These are phyloP conservation scores for Ornithoptera alexandrae DNA, from an alignment of 2,888 invertebrate genomes.

Conservation along the genomic window DNA sequence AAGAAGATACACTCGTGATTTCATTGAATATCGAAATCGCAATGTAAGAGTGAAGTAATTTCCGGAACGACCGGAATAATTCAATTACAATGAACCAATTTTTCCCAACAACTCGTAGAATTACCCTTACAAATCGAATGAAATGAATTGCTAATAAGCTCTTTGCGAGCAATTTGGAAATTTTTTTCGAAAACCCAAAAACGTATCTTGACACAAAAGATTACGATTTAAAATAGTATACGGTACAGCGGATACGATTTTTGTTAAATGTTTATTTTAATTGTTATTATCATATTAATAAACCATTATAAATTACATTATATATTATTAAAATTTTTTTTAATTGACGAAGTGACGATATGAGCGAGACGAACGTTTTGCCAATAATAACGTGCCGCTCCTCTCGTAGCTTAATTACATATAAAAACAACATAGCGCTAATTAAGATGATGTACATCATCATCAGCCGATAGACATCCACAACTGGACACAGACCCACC, in stretches of 20 bases:
- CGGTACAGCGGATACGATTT: neutral
- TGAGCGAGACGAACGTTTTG: no score
- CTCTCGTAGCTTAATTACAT: no score
- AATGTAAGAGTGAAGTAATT: constrained; percentile 5
- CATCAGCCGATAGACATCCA: no score
- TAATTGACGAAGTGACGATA: no score
- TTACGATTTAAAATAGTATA: neutral
- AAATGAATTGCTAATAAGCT: constrained; percentile 10
- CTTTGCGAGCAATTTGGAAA: constrained; percentile 5
- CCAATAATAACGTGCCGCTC: no score
- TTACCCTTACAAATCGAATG: constrained; percentile 15
- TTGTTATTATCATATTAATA: no score
- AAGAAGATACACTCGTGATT: neutral
- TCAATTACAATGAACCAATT: constrained; percentile 22
- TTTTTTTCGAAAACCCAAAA: neutral
- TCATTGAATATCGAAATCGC: constrained; percentile 8
- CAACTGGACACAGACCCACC: no score
- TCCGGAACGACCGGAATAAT: constrained; percentile 16
- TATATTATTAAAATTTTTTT: no score
- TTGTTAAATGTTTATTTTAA: no score
- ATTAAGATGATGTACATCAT: no score
- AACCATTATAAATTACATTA: no score
- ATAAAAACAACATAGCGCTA: no score
- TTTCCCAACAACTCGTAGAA: constrained; percentile 7
- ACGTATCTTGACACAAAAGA: neutral